phyloP scores from a whole-genome alignment of 2,888 invertebrate species.

The Acleris emargana region DNA sequence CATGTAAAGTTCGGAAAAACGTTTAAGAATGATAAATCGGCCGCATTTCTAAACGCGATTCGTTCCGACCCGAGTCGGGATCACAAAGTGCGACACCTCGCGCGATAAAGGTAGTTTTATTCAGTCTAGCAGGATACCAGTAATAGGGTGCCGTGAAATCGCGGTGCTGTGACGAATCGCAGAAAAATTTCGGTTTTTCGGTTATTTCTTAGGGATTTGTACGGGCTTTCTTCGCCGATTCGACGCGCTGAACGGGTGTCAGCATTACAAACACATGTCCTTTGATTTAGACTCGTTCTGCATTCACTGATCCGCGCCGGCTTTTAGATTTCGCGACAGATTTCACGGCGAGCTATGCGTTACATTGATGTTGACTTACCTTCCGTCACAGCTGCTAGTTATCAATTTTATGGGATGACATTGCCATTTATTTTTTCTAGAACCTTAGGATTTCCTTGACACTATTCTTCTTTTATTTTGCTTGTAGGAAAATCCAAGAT shows the following conservation, averaged over 20 bases:
- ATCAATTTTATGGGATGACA: conserved; percentile 54
- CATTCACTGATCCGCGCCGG: conserved; percentile 69
- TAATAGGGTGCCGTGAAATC: conserved; percentile 80
- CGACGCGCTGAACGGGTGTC: conserved; percentile 79
- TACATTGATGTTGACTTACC: conserved; percentile 84
- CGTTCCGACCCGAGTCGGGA: conserved; percentile 70
- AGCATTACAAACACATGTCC: conserved; percentile 80
- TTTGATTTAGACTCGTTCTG: conserved; percentile 70
- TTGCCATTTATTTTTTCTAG: conserved; percentile 35
- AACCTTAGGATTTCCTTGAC: conserved; percentile 39
- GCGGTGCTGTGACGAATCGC: conserved; percentile 76
- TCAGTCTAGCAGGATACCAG: conserved; percentile 55
- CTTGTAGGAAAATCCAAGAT: conserved; percentile 19
- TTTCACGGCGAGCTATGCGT: conserved; percentile 77
- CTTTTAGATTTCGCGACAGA: conserved; percentile 78
- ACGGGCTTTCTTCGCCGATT: conserved; percentile 83
- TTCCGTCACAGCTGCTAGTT: conserved; percentile 82
- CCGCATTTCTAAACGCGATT: conserved; percentile 69
- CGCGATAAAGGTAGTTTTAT: conserved; percentile 44
- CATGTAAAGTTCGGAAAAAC: conserved; percentile 62
- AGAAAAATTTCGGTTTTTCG: conserved; percentile 84
- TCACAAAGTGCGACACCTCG: conserved; percentile 70
- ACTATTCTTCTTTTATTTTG: conserved; percentile 35
- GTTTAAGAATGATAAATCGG: conserved; percentile 82
- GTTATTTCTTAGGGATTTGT: conserved; percentile 84